Evolutionary conservation across 1,140 invertebrate genomes (phyloP).

Genomic region (Drosophila miranda): DNA sequence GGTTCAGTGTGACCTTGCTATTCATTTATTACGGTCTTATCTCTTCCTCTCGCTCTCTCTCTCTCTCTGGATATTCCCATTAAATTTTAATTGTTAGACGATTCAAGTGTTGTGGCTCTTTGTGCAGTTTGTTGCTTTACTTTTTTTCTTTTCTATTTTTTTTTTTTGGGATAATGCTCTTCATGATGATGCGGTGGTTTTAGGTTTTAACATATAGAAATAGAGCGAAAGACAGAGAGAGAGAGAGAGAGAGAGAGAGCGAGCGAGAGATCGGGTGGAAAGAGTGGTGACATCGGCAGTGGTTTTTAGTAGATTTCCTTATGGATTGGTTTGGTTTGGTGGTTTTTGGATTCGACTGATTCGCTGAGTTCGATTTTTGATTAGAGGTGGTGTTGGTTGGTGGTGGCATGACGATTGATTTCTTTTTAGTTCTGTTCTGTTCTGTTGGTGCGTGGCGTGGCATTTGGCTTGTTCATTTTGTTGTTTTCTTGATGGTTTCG

Average conservation of each 20-base stretch:
- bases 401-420: slow-evolving; percentile 48
- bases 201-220: slow-evolving; percentile 41
- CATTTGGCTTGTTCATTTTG: slow-evolving; percentile 34
- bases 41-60: slow-evolving; percentile 16
- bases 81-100: slow-evolving; percentile 14
- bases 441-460: slow-evolving; percentile 49
- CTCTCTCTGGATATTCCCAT: slow-evolving; percentile 18
- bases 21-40: neutral
- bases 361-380: slow-evolving; percentile 40
- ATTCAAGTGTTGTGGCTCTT: slow-evolving; percentile 28
- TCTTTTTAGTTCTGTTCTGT: slow-evolving; percentile 50
- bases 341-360: slow-evolving; percentile 28
- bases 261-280: slow-evolving; percentile 36
- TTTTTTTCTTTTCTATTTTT: neutral
- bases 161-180: slow-evolving; percentile 43
- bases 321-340: slow-evolving; percentile 31
- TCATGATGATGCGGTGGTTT: slow-evolving; percentile 57
- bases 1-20: too few species aligned
- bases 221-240: slow-evolving; percentile 12
- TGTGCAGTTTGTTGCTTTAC: slow-evolving; percentile 15
- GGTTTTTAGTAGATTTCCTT: slow-evolving; percentile 58
- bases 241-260: slow-evolving; percentile 22
- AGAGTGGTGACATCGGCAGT: slow-evolving; percentile 56
- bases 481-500: slow-evolving; percentile 38
- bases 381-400: slow-evolving; percentile 38